Base-by-base conservation (phyloP, 2,888 invertebrate species). In the Phymatocera aterrima region DNA sequence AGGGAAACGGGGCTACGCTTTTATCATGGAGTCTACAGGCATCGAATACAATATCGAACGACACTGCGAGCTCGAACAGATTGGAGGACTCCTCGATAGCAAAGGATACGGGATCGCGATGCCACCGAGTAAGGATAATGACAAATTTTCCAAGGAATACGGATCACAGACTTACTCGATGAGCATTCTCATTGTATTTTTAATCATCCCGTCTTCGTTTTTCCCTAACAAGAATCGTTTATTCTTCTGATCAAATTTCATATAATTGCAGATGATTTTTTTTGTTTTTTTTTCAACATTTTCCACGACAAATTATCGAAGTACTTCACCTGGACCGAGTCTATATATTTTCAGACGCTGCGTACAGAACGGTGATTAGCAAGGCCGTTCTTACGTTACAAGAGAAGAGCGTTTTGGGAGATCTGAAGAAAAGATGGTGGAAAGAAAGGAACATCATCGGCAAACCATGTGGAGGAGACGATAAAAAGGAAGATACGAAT, bases 21-120 rank as follows among this genome's bases (percentile, higher is more conserved):
- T 97, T 89, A 93, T 99, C 37, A 98, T 99, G 97, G 99, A 99
- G 91, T 98, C 98, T 0, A 97, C 98, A 0, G 96, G 97, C 31
- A 97, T 99, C 82, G 99, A 99, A 89, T 99, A 99, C 88, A 95
- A 95, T 51, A 95, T 97, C 70, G 96, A 98, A 89, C 92, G 97
- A 81, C 95, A 97, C 87, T 98, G 98, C 87, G 96, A 97, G 81
- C 93, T 98, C 81, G 96, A 96, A 57, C 97, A 97, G 92, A 95
- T 98, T 31, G 98, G 98, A 0, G 96, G 97, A 1, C 94, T 97
- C 92, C 92, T 98, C 68, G 98, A 98, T 90, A 97, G 96, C 10
- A 98, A 98, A 90, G 98, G 98, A 86, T 98, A 98, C 87, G 98
- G 98, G 68, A 98, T 98, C 81, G 98, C 98, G 6, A 95, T 97